Evolutionary conservation across 2,113 vertebrate species (phyloP).

Genomic region (Corythaeola cristata): DNA sequence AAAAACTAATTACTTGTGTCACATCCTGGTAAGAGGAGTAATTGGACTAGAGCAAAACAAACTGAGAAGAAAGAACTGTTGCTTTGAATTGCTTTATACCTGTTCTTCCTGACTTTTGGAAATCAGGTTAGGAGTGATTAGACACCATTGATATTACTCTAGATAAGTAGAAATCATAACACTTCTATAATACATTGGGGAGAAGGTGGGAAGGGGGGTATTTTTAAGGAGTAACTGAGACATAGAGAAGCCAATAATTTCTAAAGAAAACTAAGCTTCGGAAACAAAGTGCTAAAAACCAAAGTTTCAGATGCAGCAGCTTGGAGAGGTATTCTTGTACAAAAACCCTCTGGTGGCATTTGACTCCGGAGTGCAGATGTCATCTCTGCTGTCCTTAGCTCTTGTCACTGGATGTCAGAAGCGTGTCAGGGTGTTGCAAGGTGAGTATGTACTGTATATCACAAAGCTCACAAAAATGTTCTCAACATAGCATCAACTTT

Average conservation of each 20-base stretch:
- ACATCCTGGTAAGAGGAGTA: not conserved
- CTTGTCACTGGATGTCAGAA: not conserved
- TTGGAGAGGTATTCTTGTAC: not conserved
- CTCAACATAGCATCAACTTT: not conserved
- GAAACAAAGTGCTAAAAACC: not conserved
- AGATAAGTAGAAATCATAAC: not conserved
- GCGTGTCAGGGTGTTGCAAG: not conserved
- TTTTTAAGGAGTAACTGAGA: not conserved
- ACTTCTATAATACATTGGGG: not conserved
- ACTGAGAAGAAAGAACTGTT: not conserved
- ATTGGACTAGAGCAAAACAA: not conserved
- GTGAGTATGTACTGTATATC: not conserved
- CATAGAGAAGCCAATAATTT: not conserved
- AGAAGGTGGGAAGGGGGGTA: not conserved
- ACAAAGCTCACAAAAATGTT: not conserved
- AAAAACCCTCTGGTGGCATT: not conserved
- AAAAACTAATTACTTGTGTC: not conserved
- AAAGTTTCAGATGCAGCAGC: not conserved
- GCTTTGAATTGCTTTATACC: too few relatives aligned
- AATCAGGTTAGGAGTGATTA: not conserved
- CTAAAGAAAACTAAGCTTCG: not conserved
- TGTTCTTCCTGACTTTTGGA: not conserved
- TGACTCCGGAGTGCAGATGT: not conserved
- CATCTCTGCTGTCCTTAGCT: not conserved
- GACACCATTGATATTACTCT: not conserved